Evolutionary conservation across 2,797 vertebrate genomes (phyloP).

Genomic region (Pangasius macronema): DNA sequence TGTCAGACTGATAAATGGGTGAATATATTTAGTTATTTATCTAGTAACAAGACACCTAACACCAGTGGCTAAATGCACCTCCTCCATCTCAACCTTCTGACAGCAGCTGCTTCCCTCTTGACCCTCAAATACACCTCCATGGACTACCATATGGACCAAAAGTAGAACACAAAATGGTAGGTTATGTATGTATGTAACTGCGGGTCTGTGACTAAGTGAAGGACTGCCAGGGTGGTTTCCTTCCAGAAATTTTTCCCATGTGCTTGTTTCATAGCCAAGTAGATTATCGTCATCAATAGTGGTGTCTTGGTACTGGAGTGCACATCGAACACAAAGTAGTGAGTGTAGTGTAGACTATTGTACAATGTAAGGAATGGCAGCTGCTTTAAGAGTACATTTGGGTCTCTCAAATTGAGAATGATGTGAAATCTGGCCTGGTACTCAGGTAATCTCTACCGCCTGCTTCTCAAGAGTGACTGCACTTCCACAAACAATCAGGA

Average conservation of each 20-base stretch:
- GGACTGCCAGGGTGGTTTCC: not conserved
- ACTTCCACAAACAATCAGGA: not conserved
- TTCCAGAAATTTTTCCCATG: not conserved
- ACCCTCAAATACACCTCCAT: constrained; percentile 34
- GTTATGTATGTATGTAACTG: not conserved
- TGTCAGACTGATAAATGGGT: constrained; percentile 30
- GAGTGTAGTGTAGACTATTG: too few relatives aligned
- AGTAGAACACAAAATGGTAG: constrained; percentile 21
- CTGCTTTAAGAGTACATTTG: not conserved
- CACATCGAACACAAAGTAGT: too few relatives aligned
- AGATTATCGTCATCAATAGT: too few relatives aligned
- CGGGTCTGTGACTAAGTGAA: not conserved
- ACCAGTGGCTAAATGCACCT: constrained; percentile 28
- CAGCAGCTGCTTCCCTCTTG: constrained; percentile 35
- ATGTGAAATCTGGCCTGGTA: not conserved
- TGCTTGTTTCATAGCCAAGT: not conserved
- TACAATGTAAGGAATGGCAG: not conserved
- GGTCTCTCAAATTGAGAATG: not conserved
- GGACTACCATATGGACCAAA: constrained; percentile 1
- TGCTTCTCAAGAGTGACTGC: not conserved
- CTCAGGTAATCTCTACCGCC: not conserved
- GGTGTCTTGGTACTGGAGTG: too few relatives aligned
- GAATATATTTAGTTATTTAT: constrained; percentile 46
- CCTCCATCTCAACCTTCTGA: constrained; percentile 20
- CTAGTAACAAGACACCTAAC: constrained; percentile 42